Percentiles rank a stretch among this genome's conserved stretches.
Evolutionary conservation across 2,888 invertebrate genomes (phyloP).

Genomic region (Chalcis sispes): DNA sequence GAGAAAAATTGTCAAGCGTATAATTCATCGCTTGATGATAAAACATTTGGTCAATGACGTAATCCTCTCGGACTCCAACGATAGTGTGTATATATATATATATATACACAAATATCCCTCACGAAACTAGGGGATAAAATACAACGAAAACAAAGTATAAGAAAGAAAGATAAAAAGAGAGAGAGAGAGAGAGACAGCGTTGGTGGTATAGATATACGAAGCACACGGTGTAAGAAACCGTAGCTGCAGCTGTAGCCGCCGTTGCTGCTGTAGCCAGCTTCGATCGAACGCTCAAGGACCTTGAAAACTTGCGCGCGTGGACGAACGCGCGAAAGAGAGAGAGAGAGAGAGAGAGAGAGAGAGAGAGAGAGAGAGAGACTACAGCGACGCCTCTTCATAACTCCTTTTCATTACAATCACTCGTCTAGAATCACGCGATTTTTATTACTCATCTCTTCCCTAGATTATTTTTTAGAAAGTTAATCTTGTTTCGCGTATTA

Average conservation of each 20-base stretch:
- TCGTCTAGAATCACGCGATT: no score
- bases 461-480: no score
- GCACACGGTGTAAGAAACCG: neutral
- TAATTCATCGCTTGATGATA: conserved; percentile 15
- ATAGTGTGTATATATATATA: neutral
- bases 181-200: neutral
- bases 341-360: no score
- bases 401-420: no score
- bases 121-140: neutral
- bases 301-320: conserved; percentile 41
- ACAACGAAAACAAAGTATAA: neutral
- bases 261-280: conserved; percentile 26
- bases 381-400: neutral
- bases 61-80: conserved; percentile 7
- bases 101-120: neutral
- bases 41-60: conserved; percentile 19
- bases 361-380: no score
- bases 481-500: no score
- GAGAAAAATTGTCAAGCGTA: neutral
- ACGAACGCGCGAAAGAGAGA: neutral
- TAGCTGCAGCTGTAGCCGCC: neutral
- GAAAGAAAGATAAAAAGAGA: neutral
- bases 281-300: conserved; percentile 49
- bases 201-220: neutral
- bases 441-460: no score